Conservation (phyloP, 1,140 invertebrate genomes). For the Rhyacophila brunnea region DNA sequence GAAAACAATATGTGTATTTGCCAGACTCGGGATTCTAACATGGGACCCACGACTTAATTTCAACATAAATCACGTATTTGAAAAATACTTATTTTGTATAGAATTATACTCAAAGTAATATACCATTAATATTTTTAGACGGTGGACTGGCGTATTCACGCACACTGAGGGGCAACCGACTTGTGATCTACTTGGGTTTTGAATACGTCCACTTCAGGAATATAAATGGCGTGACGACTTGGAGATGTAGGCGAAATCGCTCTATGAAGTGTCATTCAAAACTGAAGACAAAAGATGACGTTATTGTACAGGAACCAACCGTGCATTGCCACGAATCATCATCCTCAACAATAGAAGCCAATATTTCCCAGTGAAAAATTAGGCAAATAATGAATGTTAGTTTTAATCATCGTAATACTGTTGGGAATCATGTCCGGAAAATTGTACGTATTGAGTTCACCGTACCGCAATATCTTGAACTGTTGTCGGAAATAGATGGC, state of each 20-base stretch:
- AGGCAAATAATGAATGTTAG: not conserved
- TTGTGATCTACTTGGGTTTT: slow-evolving; percentile 17
- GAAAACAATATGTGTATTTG: too few species aligned
- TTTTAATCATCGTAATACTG: not conserved
- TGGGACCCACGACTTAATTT: too few species aligned
- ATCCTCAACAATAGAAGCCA: not conserved
- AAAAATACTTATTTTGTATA: too few species aligned
- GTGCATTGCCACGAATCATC: slow-evolving; percentile 15
- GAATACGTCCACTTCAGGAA: slow-evolving; percentile 15
- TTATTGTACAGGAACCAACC: slow-evolving; percentile 8
- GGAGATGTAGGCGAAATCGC: slow-evolving; percentile 18
- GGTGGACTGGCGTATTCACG: too few species aligned
- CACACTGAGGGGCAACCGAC: slow-evolving; percentile 8
- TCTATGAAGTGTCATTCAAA: slow-evolving; percentile 17
- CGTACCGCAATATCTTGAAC: too few species aligned
- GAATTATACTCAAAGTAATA: too few species aligned
- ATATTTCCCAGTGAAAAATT: not conserved
- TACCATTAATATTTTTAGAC: too few species aligned
- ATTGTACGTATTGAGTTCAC: too few species aligned
- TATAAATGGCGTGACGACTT: slow-evolving; percentile 16
- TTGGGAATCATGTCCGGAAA: not conserved
- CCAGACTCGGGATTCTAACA: too few species aligned
- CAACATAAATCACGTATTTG: too few species aligned
- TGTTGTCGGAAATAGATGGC: too few species aligned
- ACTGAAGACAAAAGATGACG: slow-evolving; percentile 13